phyloP scores from a whole-genome alignment of 2,113 vertebrate species.

The Strix aluco region DNA sequence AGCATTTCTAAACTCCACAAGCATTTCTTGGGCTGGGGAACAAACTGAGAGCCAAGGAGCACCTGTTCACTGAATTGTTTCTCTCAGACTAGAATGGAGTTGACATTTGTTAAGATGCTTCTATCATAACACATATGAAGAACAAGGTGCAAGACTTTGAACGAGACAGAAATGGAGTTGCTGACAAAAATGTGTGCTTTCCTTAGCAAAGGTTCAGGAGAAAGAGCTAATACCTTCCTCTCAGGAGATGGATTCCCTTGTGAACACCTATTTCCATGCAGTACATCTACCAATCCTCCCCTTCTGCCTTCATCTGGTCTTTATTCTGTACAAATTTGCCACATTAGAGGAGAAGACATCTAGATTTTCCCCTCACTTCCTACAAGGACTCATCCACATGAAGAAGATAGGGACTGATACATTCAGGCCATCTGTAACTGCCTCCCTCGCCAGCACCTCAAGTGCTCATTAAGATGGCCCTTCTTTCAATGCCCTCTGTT shows the following conservation, averaged over 20 bases:
- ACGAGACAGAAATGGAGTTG: background rate
- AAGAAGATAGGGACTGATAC: background rate
- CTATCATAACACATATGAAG: background rate
- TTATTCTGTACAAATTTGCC: background rate
- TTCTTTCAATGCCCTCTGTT: background rate
- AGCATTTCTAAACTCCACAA: background rate
- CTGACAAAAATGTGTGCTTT: background rate
- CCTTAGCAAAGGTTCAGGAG: background rate
- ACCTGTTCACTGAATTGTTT: background rate
- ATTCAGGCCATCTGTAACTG: background rate
- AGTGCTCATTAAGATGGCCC: rapidly evolving
- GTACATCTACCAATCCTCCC: background rate
- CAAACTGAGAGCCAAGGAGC: background rate
- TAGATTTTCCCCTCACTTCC: background rate
- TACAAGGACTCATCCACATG: background rate
- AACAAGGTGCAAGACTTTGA: background rate
- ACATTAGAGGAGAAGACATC: background rate
- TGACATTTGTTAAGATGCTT: background rate
- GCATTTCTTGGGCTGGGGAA: background rate
- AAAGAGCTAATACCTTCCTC: background rate
- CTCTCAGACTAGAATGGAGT: background rate
- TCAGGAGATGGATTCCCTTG: background rate
- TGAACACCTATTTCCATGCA: background rate
- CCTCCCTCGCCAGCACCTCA: background rate
- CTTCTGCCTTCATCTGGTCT: background rate